Percentiles rank a stretch among this genome's conserved stretches.
Conservation (phyloP, 2,888 invertebrate species). For the Drosophila austrosaltans region DNA sequence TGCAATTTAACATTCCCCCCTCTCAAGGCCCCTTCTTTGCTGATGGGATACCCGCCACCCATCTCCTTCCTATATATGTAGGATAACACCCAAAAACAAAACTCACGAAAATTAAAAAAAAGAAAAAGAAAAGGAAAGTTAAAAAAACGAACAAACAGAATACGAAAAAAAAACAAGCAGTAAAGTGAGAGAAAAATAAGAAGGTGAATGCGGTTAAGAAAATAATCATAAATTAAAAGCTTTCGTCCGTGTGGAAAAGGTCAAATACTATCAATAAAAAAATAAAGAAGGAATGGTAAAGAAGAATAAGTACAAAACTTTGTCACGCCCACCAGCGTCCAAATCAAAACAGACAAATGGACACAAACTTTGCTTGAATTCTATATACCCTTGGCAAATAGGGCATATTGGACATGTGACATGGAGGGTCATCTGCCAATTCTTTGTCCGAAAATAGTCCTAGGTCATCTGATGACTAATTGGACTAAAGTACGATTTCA, state of each 20-base stretch:
- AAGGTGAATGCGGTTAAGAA: slow-evolving; percentile 67
- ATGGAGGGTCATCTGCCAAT: too few relatives aligned
- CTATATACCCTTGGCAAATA: too few relatives aligned
- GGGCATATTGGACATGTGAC: too few relatives aligned
- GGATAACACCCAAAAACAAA: slow-evolving; percentile 45
- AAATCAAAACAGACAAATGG: too few relatives aligned
- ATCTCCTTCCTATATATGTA: background rate
- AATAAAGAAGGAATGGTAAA: slow-evolving; percentile 28
- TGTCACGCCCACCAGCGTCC: background rate
- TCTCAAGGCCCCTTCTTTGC: slow-evolving; percentile 45
- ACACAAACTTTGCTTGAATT: too few relatives aligned
- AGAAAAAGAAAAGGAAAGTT: slow-evolving; percentile 21
- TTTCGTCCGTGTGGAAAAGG: slow-evolving; percentile 57
- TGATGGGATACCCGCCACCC: background rate
- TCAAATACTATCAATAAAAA: slow-evolving; percentile 66
- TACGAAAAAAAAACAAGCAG: background rate
- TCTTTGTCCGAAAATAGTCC: too few relatives aligned
- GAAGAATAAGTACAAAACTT: slow-evolving; percentile 22
- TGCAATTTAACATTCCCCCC: slow-evolving; percentile 67
- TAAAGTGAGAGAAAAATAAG: slow-evolving; percentile 17
- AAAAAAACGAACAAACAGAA: background rate
- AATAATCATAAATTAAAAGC: slow-evolving; percentile 72
- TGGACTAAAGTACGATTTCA: too few relatives aligned
- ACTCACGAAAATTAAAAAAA: slow-evolving; percentile 23
- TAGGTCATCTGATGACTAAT: too few relatives aligned